phyloP scores from a whole-genome alignment of 2,797 vertebrate species.

The Catostomus latipinnis region DNA sequence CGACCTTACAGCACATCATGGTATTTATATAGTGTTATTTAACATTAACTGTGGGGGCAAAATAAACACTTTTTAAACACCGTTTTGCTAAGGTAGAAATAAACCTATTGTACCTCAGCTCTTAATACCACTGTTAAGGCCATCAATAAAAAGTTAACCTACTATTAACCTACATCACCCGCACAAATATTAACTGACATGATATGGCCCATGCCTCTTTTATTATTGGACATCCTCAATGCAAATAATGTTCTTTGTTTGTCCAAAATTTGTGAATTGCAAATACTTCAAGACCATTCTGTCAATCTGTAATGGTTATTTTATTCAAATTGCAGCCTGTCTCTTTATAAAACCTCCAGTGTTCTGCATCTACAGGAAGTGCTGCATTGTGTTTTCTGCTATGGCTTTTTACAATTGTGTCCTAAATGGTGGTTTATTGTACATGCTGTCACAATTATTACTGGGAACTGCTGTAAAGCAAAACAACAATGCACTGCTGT shows the following conservation, averaged over 20 bases:
- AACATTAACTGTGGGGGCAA: conserved; percentile 10
- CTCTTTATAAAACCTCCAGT: neutral
- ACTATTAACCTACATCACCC: conserved; percentile 44
- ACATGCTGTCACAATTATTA: conserved; percentile 6
- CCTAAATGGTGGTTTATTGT: conserved; percentile 14
- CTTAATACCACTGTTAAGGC: conserved; percentile 3
- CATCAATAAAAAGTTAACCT: conserved; percentile 63
- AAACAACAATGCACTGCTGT: conserved; percentile 29
- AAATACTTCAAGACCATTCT: conserved; percentile 1
- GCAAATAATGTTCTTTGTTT: conserved; percentile 34
- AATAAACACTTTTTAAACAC: neutral
- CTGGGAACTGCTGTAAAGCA: conserved; percentile 11
- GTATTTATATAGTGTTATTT: neutral
- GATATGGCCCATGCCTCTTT: conserved; percentile 1
- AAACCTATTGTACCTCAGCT: conserved; percentile 5
- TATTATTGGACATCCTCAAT: conserved; percentile 7
- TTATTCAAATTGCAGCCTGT: conserved; percentile 18
- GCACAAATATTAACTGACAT: conserved; percentile 31
- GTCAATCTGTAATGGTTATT: conserved; percentile 7
- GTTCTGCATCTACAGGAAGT: conserved; percentile 12
- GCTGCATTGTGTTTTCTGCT: conserved; percentile 19
- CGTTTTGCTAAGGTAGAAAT: conserved; percentile 10
- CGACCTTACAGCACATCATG: conserved; percentile 12
- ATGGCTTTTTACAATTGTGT: conserved; percentile 30
- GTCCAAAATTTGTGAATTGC: neutral